Evolutionary conservation across 2,888 invertebrate species (phyloP).

Genomic region (Anoplius nigerrimus): DNA sequence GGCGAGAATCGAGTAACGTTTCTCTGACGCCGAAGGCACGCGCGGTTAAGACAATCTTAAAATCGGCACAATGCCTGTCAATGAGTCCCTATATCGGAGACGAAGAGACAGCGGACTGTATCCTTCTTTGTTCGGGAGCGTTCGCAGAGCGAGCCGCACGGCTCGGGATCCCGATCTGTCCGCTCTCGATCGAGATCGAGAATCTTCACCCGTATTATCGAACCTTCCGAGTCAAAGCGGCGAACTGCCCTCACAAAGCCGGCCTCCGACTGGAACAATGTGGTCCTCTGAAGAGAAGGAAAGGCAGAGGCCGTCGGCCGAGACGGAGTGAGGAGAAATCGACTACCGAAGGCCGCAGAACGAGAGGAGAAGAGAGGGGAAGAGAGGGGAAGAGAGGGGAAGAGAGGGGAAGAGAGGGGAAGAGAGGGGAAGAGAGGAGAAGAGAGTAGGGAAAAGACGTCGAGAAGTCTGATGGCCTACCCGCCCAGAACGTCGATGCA

Average conservation of each 20-base stretch:
- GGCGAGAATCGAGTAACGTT: background rate
- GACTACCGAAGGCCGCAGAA: constrained; percentile 42
- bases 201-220: constrained; percentile 66
- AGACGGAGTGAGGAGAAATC: constrained; percentile 29
- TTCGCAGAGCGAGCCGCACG: constrained; percentile 53
- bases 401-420: constrained; percentile 47
- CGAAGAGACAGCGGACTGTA: constrained; percentile 20
- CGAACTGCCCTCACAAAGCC: constrained; percentile 64
- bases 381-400: constrained; percentile 11
- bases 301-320: constrained; percentile 15
- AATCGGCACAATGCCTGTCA: constrained; percentile 49
- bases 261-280: constrained; percentile 64
- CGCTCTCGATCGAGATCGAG: constrained; percentile 65
- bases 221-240: constrained; percentile 63
- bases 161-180: constrained; percentile 55
- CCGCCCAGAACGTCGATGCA: constrained; percentile 72
- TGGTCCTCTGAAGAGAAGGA: constrained; percentile 44
- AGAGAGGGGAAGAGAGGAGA: constrained; percentile 46
- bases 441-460: constrained; percentile 57
- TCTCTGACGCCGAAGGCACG: no score
- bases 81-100: constrained; percentile 21
- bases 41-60: constrained; percentile 34
- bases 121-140: constrained; percentile 50
- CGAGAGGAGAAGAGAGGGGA: constrained; percentile 1
- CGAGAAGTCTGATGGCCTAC: constrained; percentile 66